Evolutionary conservation across 2,888 invertebrate genomes (phyloP).

Genomic region (Cheilosia urbana): DNA sequence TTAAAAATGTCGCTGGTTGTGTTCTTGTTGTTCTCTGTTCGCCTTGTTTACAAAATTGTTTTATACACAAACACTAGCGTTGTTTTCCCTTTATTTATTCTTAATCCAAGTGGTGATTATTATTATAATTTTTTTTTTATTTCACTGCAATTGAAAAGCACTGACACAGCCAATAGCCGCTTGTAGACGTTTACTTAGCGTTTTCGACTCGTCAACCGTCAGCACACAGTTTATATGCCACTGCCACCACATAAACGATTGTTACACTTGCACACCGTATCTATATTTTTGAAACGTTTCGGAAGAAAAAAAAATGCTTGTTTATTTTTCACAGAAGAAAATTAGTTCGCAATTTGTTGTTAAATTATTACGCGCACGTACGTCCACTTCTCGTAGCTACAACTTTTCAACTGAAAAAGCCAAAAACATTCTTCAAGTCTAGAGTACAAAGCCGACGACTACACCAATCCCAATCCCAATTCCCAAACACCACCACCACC

Average conservation of each 20-base stretch:
- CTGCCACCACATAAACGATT: too few species aligned
- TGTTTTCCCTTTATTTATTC: neutral
- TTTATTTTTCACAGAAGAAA: neutral
- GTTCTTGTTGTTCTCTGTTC: neutral
- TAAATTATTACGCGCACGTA: slow-evolving; percentile 3
- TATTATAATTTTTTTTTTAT: neutral
- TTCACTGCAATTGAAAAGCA: neutral
- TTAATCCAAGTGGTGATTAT: neutral
- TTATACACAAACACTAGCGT: neutral
- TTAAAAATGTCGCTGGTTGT: neutral
- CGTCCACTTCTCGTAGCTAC: slow-evolving; percentile 32
- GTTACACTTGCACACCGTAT: neutral
- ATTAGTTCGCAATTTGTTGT: slow-evolving; percentile 18
- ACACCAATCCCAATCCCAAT: too few species aligned
- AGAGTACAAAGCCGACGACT: slow-evolving; percentile 31
- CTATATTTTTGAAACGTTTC: neutral
- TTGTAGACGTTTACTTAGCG: too few species aligned
- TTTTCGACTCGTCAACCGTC: too few species aligned
- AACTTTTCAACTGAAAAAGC: slow-evolving; percentile 66
- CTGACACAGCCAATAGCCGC: too few species aligned
- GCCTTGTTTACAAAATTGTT: slow-evolving; percentile 19
- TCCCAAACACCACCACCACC: neutral
- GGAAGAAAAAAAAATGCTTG: neutral
- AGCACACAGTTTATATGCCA: too few species aligned
- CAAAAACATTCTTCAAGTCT: slow-evolving; percentile 55